A percentile compares a stretch with the other conserved stretches of the same genome.
These are phyloP conservation scores for Polypedilum vanderplanki DNA, from an alignment of 1,140 invertebrate genomes.

Conservation along the genomic window DNA sequence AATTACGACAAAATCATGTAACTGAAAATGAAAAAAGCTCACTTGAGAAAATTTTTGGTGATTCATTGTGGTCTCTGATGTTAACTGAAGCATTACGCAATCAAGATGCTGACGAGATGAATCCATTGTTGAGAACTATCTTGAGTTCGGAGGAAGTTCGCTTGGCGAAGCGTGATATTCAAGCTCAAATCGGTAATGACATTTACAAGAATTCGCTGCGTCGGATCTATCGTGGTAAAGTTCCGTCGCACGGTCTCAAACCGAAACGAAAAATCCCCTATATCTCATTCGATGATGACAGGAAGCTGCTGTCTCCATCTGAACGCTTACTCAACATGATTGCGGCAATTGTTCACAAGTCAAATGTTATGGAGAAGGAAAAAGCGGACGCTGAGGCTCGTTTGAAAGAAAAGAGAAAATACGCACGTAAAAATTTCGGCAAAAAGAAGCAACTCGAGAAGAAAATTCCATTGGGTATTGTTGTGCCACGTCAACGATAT, in stretches of 20 bases:
- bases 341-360: conserved; percentile 14
- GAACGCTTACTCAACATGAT: conserved; percentile 8
- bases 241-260: background rate
- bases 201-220: background rate
- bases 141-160: background rate
- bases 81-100: background rate
- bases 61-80: background rate
- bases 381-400: background rate
- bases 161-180: background rate
- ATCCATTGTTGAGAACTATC: conserved; percentile 10
- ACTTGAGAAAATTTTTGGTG: conserved; percentile 1
- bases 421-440: background rate
- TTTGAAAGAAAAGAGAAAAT: background rate
- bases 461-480: background rate
- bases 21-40: background rate
- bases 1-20: background rate
- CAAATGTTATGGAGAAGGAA: background rate
- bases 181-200: background rate
- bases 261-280: background rate
- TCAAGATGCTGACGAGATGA: background rate
- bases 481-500: background rate
- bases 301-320: background rate
- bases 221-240: background rate
- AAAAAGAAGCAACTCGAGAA: background rate
- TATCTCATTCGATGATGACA: conserved; percentile 16